These are phyloP conservation scores for Portunus trituberculatus DNA, from an alignment of 1,140 invertebrate genomes.

Conservation along the genomic window DNA sequence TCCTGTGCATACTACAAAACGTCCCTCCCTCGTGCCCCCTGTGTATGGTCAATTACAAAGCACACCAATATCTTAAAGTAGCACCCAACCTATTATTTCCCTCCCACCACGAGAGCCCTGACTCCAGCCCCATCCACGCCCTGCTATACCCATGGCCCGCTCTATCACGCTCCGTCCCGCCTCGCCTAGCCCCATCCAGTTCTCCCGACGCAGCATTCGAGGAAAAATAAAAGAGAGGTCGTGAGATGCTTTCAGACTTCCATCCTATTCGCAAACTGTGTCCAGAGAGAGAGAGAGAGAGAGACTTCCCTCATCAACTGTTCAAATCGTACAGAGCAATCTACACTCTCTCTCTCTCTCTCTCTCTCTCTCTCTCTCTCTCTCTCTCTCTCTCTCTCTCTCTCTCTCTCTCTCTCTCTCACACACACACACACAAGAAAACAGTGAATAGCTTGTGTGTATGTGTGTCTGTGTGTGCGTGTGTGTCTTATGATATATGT, in stretches of 20 bases:
- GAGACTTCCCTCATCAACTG: neutral
- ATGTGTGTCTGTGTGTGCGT: neutral
- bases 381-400: neutral
- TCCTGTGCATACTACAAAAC: neutral
- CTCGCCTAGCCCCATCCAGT: too few species aligned
- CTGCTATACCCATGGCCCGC: too few species aligned
- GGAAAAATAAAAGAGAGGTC: neutral
- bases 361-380: conserved; percentile 21
- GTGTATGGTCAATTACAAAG: neutral
- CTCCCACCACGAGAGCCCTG: too few species aligned
- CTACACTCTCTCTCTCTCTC: neutral
- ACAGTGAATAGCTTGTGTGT: neutral
- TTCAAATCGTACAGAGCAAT: neutral
- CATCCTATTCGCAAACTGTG: neutral
- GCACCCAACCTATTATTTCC: neutral
- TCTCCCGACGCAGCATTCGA: too few species aligned
- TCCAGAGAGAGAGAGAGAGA: neutral
- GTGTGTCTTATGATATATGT: too few species aligned
- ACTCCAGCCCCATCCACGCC: too few species aligned
- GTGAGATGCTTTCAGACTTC: neutral
- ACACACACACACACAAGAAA: neutral
- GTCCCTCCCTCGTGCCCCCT: neutral
- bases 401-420: too few species aligned
- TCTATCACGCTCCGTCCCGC: too few species aligned
- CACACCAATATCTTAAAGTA: neutral